These are phyloP conservation scores for Erebia palarica DNA, from an alignment of 2,888 invertebrate genomes.

Conservation along the genomic window DNA sequence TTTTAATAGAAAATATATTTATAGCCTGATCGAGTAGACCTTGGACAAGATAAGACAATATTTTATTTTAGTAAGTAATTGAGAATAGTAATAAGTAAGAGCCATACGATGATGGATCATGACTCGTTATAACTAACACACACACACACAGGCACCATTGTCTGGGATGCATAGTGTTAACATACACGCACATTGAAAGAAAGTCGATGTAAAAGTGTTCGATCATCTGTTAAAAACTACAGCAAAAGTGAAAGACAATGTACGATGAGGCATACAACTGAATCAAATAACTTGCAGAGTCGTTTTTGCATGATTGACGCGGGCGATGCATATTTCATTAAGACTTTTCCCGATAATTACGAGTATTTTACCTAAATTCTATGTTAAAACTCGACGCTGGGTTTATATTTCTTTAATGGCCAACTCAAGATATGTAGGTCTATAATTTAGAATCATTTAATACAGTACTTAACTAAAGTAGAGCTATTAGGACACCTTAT, in stretches of 20 bases:
- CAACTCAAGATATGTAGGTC: background rate
- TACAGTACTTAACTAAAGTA: no score
- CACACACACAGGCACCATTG: slow-evolving; percentile 16
- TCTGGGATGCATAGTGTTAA: slow-evolving; percentile 6
- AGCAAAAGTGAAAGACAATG: slow-evolving; percentile 27
- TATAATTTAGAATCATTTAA: no score
- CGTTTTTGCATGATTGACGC: slow-evolving; percentile 20
- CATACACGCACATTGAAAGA: slow-evolving; percentile 28
- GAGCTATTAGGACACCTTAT: no score
- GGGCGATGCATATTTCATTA: slow-evolving; percentile 12
- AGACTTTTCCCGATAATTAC: background rate
- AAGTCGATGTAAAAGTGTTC: slow-evolving; percentile 34
- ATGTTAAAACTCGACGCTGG: background rate
- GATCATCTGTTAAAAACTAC: slow-evolving; percentile 24
- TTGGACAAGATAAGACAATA: background rate
- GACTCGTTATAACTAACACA: background rate
- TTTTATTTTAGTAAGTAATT: no score
- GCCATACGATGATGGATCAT: background rate
- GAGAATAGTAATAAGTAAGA: background rate
- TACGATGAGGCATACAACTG: slow-evolving; percentile 19
- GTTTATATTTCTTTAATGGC: background rate
- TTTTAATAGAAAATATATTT: background rate
- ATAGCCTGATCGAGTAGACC: background rate
- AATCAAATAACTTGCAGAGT: slow-evolving; percentile 15
- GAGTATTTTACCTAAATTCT: background rate